These are phyloP conservation scores for Craterocephalus amniculus DNA, from an alignment of 2,797 vertebrate species.

Conservation along the genomic window DNA sequence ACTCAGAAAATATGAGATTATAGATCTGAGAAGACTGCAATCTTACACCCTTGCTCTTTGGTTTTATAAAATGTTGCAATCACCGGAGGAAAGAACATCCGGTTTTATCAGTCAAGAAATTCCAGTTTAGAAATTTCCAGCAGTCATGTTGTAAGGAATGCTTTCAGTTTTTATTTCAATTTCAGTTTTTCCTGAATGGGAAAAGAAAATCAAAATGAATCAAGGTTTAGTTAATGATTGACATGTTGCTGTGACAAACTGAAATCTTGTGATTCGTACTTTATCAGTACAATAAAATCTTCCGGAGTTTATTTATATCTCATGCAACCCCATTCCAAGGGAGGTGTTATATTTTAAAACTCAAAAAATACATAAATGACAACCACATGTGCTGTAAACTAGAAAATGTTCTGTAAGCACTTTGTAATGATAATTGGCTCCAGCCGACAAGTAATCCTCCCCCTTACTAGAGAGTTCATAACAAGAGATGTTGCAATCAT, in stretches of 20 bases:
- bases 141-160: neutral
- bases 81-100: conserved; percentile 3
- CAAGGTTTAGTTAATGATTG: conserved; percentile 18
- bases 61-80: conserved; percentile 45
- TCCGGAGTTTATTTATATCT: conserved; percentile 68
- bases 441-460: conserved; percentile 67
- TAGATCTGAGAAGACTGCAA: neutral
- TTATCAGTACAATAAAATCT: conserved; percentile 40
- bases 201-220: conserved; percentile 1
- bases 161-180: conserved; percentile 57
- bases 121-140: conserved; percentile 27
- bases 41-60: neutral
- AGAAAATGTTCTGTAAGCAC: conserved; percentile 71
- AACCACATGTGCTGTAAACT: conserved; percentile 73
- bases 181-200: conserved; percentile 55
- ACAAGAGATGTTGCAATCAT: conserved; percentile 75
- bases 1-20: conserved; percentile 5
- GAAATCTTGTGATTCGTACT: conserved; percentile 26
- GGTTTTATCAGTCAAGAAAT: conserved; percentile 33
- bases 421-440: conserved; percentile 77
- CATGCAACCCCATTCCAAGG: conserved; percentile 49
- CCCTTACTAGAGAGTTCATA: conserved; percentile 61
- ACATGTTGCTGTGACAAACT: conserved; percentile 33
- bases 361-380: conserved; percentile 64
- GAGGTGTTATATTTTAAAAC: conserved; percentile 61